Conservation (phyloP, 2,888 invertebrate genomes). For the Parochlus steinenii region DNA sequence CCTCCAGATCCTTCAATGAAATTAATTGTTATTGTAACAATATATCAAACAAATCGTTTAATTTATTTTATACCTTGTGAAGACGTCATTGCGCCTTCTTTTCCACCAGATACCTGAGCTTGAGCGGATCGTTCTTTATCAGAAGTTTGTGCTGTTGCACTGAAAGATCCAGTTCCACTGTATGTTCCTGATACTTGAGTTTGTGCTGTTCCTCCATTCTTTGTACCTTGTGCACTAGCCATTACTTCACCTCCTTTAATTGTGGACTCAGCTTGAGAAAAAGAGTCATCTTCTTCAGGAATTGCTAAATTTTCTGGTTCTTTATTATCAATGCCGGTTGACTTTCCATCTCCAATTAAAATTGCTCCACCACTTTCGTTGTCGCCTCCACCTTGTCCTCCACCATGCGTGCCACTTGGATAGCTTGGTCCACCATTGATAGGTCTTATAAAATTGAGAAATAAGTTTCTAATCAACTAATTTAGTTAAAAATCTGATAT, state of each 20-base stretch:
- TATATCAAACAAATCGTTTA: no score
- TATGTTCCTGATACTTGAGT: slow-evolving; percentile 71
- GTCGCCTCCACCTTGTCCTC: slow-evolving; percentile 12
- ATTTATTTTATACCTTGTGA: slow-evolving; percentile 11
- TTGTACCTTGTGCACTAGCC: slow-evolving; percentile 61
- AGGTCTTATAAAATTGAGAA: no score
- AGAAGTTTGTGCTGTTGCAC: slow-evolving; percentile 65
- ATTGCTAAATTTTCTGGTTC: slow-evolving; percentile 10
- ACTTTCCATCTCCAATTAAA: background rate
- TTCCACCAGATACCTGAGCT: slow-evolving; percentile 23
- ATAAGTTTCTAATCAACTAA: no score
- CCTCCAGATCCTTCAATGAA: slow-evolving; percentile 58
- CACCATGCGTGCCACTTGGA: slow-evolving; percentile 2
- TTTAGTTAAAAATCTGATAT: no score
- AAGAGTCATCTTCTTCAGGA: slow-evolving; percentile 39
- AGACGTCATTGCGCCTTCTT: slow-evolving; percentile 12
- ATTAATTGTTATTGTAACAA: no score
- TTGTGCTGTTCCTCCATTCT: slow-evolving; percentile 57
- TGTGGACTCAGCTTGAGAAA: slow-evolving; percentile 48
- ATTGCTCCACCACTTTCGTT: slow-evolving; percentile 11
- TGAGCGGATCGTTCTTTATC: slow-evolving; percentile 57
- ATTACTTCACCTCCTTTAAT: slow-evolving; percentile 50
- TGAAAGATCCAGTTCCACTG: slow-evolving; percentile 59
- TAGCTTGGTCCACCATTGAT: no score
- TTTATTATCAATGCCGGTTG: background rate